Base-by-base conservation (phyloP, 2,797 vertebrate genomes). In the Rhinogobio ventralis region DNA sequence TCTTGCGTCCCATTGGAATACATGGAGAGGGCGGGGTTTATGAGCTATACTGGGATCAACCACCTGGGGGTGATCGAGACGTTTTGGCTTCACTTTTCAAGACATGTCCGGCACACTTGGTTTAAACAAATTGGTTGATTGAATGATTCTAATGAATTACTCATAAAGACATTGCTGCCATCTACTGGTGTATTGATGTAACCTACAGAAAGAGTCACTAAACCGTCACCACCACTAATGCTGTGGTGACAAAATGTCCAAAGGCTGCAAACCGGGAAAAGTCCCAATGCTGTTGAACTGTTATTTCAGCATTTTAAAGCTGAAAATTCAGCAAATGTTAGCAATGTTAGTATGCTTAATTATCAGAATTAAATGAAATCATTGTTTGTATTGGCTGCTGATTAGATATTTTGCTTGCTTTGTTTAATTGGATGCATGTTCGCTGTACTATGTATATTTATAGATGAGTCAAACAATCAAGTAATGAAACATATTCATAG, bases 401-500 rank as follows among this genome's bases (percentile, higher is more conserved):
- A 55, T 28, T 69, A 25, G 39, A n/a, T 55, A 69, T 67, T 51
- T 79, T 17, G 7, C 25, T 25, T 69, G 64, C 64, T 81, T 81
- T 36, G 49, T 69, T 30, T 46, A 45, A 30, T 30, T 49, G 25
- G 42, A 30, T 39, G 20, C 45, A 39, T 71, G 30, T 28, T 71
- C 33, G 49, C n/a, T 14, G 33, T 30, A 14, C 17, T 55, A 11
- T 42, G 11, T 67, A 39, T 75, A 39, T 51, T 39, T 51, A 75
- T 53, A 5, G 17, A 39, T 7, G 45, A 68, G 62, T 76, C 30
- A 17, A 13, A 45, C 42, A 74, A 13, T 75, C 28, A 39, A 51
- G 23, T 17, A 53, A 64, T 33, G 5, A 46, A 72, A 62, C 36
- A 68, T 45, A 83, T 66, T 75, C 30, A 20, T 28, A 55, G n/a